A percentile compares a stretch with the other conserved stretches of the same genome.
Conservation (phyloP, 2,113 vertebrate species). For the Numida meleagris region DNA sequence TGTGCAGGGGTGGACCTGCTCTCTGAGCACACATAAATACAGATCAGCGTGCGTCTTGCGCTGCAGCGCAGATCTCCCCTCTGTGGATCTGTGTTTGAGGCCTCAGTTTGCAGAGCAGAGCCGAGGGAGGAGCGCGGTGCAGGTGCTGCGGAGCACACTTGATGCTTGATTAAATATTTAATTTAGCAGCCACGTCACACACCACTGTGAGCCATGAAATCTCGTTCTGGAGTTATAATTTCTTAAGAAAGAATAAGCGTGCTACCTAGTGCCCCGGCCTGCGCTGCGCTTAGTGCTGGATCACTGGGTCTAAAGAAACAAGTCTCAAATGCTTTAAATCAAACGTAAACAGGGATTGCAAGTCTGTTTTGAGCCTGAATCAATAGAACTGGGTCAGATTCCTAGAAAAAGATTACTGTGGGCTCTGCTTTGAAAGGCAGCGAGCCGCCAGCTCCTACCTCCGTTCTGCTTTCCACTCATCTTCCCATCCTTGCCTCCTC, state of each 20-base stretch:
- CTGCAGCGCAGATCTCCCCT: neutral
- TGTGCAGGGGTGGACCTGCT: too few relatives aligned
- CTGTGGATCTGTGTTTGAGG: neutral
- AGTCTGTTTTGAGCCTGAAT: neutral
- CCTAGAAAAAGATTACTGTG: neutral
- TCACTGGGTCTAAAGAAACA: neutral
- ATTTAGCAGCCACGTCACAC: conserved; percentile 51
- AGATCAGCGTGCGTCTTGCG: too few relatives aligned
- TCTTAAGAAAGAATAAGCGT: conserved; percentile 11
- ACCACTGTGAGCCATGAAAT: conserved; percentile 53
- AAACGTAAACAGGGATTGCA: neutral
- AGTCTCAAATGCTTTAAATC: neutral
- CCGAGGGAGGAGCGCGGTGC: neutral
- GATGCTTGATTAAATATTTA: conserved; percentile 64
- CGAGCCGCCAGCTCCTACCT: neutral
- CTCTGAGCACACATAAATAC: too few relatives aligned
- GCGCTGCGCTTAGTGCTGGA: conserved; percentile 25
- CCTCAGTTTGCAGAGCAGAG: neutral
- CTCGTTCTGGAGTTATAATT: conserved; percentile 49
- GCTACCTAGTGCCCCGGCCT: neutral
- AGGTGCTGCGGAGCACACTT: conserved; percentile 1
- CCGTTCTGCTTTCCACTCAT: neutral
- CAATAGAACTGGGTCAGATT: conserved; percentile 17
- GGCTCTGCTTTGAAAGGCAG: neutral
- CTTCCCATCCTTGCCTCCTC: neutral